A percentile compares a stretch with the other conserved stretches of the same genome.
Evolutionary conservation across 2,113 vertebrate genomes (phyloP).

Genomic region (Thamnophis sirtalis): DNA sequence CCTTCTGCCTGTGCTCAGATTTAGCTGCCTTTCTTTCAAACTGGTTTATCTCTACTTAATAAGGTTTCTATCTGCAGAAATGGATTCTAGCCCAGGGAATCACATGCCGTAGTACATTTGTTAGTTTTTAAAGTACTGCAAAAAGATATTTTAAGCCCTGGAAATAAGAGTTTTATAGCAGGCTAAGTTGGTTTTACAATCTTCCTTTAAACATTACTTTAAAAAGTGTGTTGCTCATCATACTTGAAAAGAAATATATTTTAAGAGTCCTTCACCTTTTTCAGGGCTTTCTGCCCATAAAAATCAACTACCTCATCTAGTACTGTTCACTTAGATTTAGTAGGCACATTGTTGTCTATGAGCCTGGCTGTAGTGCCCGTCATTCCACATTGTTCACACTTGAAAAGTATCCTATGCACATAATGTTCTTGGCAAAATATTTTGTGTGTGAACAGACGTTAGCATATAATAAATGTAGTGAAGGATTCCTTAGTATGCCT

Average conservation of each 20-base stretch:
- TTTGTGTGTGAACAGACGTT: background rate
- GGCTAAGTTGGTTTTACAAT: background rate
- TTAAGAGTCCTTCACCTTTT: background rate
- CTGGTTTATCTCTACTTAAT: background rate
- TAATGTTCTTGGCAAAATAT: background rate
- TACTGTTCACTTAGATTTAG: background rate
- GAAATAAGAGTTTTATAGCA: background rate
- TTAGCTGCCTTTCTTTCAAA: background rate
- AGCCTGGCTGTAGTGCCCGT: background rate
- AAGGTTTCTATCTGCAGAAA: background rate
- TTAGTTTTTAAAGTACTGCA: background rate
- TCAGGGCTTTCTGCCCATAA: background rate
- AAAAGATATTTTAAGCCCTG: background rate
- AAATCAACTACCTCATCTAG: background rate
- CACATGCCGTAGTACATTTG: background rate
- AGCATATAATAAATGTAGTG: background rate
- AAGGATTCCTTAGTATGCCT: background rate
- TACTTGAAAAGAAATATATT: background rate
- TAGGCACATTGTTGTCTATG: background rate
- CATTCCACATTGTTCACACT: background rate
- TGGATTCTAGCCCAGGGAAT: background rate
- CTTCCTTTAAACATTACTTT: background rate
- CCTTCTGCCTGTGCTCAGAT: background rate
- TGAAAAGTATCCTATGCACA: background rate
- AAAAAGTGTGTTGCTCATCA: background rate